Evolutionary conservation across 2,797 vertebrate species (phyloP).

Genomic region (Erethizon dorsatum): DNA sequence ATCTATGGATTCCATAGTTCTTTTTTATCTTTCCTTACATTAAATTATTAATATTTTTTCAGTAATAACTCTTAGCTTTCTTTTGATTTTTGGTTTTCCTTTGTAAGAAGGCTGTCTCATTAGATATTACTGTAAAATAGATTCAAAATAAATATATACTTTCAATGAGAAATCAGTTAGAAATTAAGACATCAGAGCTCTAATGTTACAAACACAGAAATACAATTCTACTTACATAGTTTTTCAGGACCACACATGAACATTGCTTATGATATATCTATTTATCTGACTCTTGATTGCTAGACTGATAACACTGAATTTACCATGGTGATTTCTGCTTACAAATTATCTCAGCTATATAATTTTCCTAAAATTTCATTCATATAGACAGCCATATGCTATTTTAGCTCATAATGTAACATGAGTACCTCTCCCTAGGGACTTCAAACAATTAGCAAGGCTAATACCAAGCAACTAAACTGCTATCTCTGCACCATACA

Average conservation of each 20-base stretch:
- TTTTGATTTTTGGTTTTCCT: background rate
- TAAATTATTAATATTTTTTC: constrained; percentile 3
- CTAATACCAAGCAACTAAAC: constrained; percentile 45
- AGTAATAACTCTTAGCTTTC: background rate
- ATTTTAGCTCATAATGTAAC: constrained; percentile 42
- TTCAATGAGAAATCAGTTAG: background rate
- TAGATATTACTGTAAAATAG: constrained; percentile 19
- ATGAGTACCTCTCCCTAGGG: background rate
- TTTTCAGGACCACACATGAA: background rate
- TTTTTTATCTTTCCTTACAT: background rate
- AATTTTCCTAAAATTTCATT: constrained; percentile 53
- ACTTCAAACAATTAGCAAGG: constrained; percentile 65
- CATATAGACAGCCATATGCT: background rate
- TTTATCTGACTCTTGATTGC: constrained; percentile 18
- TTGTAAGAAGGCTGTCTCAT: background rate
- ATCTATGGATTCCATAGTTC: background rate
- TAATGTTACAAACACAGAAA: background rate
- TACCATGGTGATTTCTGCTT: constrained; percentile 44
- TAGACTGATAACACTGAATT: background rate
- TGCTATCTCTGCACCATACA: background rate
- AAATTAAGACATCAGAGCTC: constrained; percentile 8
- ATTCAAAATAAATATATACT: constrained; percentile 54
- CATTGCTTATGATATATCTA: background rate
- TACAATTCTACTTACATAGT: background rate
- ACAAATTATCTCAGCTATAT: background rate